Conservation (phyloP, 2,888 invertebrate species). For the Dioctria linearis region DNA sequence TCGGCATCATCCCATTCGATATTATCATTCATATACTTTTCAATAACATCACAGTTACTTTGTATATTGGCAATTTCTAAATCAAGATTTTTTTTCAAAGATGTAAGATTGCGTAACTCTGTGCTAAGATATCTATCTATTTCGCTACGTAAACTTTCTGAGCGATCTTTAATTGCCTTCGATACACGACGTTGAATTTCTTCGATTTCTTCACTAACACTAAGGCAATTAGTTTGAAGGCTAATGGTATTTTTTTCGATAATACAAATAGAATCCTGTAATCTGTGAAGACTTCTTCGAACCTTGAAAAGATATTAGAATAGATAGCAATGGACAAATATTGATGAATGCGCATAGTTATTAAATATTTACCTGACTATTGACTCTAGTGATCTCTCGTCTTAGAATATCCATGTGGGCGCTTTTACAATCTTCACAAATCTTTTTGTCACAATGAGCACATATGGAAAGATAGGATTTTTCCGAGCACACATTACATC, state of each 20-base stretch:
- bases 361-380: constrained; percentile 78
- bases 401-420: constrained; percentile 97
- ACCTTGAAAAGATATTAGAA: constrained; percentile 70
- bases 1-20: constrained; percentile 95
- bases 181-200: constrained; percentile 90
- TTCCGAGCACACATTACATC: constrained; percentile 94
- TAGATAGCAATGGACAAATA: background rate
- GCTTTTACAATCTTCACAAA: constrained; percentile 96
- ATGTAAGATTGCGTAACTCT: constrained; percentile 88
- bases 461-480: constrained; percentile 91
- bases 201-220: constrained; percentile 94
- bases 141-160: constrained; percentile 89
- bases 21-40: constrained; percentile 92
- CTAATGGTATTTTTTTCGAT: constrained; percentile 92
- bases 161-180: constrained; percentile 91
- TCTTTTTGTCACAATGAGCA: constrained; percentile 97
- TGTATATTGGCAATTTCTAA: constrained; percentile 95
- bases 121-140: constrained; percentile 92
- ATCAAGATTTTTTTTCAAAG: constrained; percentile 93
- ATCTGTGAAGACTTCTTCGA: constrained; percentile 87
- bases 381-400: constrained; percentile 90
- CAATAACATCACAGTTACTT: constrained; percentile 96
- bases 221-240: constrained; percentile 90
- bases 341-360: background rate
- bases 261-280: constrained; percentile 87